phyloP scores from a whole-genome alignment of 2,797 vertebrate genomes.

The Coccyzus lansbergi region DNA sequence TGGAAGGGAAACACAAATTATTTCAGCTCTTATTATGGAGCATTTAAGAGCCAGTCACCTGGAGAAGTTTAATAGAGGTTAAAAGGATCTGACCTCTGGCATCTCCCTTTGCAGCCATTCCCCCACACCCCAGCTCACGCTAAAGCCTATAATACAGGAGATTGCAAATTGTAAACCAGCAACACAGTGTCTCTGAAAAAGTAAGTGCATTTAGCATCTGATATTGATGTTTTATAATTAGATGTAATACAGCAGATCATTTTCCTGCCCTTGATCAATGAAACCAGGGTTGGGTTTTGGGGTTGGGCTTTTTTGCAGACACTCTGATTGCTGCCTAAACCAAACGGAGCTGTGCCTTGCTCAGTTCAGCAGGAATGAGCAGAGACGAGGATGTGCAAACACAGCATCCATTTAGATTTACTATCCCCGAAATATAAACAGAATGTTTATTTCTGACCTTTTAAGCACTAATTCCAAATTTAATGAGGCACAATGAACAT shows the following conservation, averaged over 20 bases:
- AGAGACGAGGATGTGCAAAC: constrained; percentile 48
- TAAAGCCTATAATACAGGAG: constrained; percentile 40
- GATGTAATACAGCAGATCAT: constrained; percentile 72
- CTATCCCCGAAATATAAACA: constrained; percentile 74
- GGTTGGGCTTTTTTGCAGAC: constrained; percentile 54
- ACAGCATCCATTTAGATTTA: constrained; percentile 68
- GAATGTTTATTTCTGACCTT: constrained; percentile 79
- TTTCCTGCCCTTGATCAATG: constrained; percentile 73
- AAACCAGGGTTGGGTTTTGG: constrained; percentile 60
- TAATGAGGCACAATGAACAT: constrained; percentile 77
- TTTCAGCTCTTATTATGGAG: constrained; percentile 4
- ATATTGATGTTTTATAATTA: constrained; percentile 79
- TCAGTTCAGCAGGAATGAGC: constrained; percentile 21
- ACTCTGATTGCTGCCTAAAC: constrained; percentile 42
- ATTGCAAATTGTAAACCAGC: constrained; percentile 45
- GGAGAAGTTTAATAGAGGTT: constrained; percentile 55
- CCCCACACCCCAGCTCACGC: neutral
- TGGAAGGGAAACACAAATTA: neutral
- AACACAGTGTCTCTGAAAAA: constrained; percentile 24
- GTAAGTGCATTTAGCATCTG: constrained; percentile 60
- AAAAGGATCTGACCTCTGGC: constrained; percentile 38
- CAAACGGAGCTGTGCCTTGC: constrained; percentile 29
- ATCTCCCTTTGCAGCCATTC: constrained; percentile 41
- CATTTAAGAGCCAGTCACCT: constrained; percentile 44
- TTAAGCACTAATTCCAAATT: constrained; percentile 79